Evolutionary conservation across 2,113 vertebrate genomes (phyloP), one percentile per base, ranked within the genome.

Genomic region (Percina caprodes): DNA sequence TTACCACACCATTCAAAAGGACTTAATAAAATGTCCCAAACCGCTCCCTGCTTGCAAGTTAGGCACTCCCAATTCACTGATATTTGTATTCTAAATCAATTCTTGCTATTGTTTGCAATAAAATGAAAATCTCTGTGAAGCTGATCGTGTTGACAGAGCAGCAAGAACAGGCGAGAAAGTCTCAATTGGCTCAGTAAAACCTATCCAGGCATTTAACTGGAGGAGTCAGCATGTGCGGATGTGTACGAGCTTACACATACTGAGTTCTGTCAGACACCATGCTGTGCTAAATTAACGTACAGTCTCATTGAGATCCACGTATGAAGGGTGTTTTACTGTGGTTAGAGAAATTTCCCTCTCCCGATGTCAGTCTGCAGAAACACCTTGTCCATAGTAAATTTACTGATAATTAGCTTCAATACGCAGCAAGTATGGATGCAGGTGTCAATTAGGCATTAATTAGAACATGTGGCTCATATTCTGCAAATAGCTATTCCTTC

Each of bases 231-330:
- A 62, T 69, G 86, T 79, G 77, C 62, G 48, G 48, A 80, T 72
- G 76, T 26, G 67, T 76, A 61, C 60, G 80, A 70, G 84, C 70
- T 76, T 83, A 74, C 79, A 72, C 74, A 80, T 79, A 26, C 69
- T 14, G 63, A 77, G 79, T 74, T 75, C 79, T 86, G 79, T 86
- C 85, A 86, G 85, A 84, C 56, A 1, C 62, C 89, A 85, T 48
- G 63, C 82, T 91, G 88, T 55, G 87, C 61, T 6, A 54, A 63
- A 76, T 85, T 80, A 87, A 85, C 76, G 19, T 72, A 62, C 70
- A 71, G 48, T 77, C 89, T 85, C 89, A 90, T 88, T 94, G 86
- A 85, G 58, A 88, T 71, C 76, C 83, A 69, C 80, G 84, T 78
- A 52, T 79, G 92, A 87, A 52, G 68, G 82, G 76, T 71, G 48